Evolutionary conservation across 2,888 invertebrate species (phyloP).

Genomic region (Prosapia bicincta): DNA sequence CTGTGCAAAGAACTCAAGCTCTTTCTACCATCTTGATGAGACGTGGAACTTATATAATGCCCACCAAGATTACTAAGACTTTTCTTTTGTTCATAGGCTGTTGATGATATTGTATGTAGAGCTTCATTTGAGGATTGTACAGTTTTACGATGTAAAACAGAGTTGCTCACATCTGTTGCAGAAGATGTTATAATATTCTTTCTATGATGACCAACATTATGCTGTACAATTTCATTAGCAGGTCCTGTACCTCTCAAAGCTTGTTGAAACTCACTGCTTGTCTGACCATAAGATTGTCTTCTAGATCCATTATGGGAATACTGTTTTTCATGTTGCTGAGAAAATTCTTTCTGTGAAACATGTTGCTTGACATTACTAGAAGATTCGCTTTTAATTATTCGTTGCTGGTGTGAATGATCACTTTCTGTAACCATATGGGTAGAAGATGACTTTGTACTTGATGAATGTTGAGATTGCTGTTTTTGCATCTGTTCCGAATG

Average conservation of each 20-base stretch:
- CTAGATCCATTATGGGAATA: not conserved
- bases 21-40: slow-evolving; percentile 52
- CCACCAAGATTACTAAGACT: slow-evolving; percentile 75
- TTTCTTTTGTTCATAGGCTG: slow-evolving; percentile 70
- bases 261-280: slow-evolving; percentile 34
- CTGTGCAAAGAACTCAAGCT: slow-evolving; percentile 78
- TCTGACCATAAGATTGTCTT: slow-evolving; percentile 32
- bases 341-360: not conserved
- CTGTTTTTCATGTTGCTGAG: slow-evolving; percentile 16
- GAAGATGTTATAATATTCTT: slow-evolving; percentile 68
- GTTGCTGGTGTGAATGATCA: slow-evolving; percentile 2
- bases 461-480: not conserved
- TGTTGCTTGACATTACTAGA: slow-evolving; percentile 21
- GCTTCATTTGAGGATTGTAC: slow-evolving; percentile 66
- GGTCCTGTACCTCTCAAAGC: slow-evolving; percentile 35
- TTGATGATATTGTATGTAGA: slow-evolving; percentile 63
- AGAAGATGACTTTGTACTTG: slow-evolving; percentile 29
- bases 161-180: slow-evolving; percentile 68
- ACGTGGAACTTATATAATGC: slow-evolving; percentile 51
- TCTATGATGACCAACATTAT: slow-evolving; percentile 56
- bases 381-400: slow-evolving; percentile 14
- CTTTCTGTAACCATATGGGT: slow-evolving; percentile 22
- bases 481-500: slow-evolving; percentile 14
- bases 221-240: slow-evolving; percentile 29
- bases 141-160: slow-evolving; percentile 74